A percentile compares a stretch with the other conserved stretches of the same genome.
These are phyloP conservation scores for Sphenodon punctatus DNA, from an alignment of 2,797 vertebrate genomes.

Conservation along the genomic window DNA sequence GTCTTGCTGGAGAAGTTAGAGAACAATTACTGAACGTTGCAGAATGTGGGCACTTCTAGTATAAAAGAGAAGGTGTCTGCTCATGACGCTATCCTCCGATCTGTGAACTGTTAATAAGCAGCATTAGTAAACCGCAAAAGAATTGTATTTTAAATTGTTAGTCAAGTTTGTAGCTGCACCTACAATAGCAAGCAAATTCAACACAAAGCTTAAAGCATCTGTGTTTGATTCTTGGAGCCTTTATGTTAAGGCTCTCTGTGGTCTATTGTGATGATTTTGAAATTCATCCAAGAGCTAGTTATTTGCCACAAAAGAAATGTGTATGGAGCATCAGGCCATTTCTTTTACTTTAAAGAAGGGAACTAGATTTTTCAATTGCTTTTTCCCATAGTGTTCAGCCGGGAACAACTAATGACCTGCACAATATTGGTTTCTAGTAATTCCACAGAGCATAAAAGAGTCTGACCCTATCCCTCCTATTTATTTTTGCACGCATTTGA, in stretches of 20 bases:
- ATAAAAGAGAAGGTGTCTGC: not conserved
- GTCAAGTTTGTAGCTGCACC: not conserved
- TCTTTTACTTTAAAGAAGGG: slow-evolving; percentile 23
- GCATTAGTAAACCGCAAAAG: not conserved
- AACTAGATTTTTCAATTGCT: slow-evolving; percentile 17
- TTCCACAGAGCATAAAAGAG: slow-evolving; percentile 34
- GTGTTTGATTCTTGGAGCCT: not conserved
- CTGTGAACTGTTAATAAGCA: not conserved
- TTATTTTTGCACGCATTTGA: slow-evolving; percentile 30
- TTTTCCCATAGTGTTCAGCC: not conserved
- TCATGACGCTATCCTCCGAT: too few species aligned
- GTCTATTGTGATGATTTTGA: accelerated
- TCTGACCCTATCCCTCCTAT: slow-evolving; percentile 2
- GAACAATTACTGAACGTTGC: not conserved
- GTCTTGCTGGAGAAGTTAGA: too few species aligned
- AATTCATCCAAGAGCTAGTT: not conserved
- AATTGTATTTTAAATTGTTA: not conserved
- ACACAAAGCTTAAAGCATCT: not conserved
- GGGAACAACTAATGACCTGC: slow-evolving; percentile 26
- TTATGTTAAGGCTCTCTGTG: not conserved
- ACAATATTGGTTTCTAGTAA: not conserved
- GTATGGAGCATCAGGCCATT: not conserved
- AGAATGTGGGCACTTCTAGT: not conserved
- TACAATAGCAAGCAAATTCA: not conserved
- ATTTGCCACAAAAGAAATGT: not conserved